Evolutionary conservation across 2,797 vertebrate species (phyloP).

Genomic region (Tarsius wallacei): DNA sequence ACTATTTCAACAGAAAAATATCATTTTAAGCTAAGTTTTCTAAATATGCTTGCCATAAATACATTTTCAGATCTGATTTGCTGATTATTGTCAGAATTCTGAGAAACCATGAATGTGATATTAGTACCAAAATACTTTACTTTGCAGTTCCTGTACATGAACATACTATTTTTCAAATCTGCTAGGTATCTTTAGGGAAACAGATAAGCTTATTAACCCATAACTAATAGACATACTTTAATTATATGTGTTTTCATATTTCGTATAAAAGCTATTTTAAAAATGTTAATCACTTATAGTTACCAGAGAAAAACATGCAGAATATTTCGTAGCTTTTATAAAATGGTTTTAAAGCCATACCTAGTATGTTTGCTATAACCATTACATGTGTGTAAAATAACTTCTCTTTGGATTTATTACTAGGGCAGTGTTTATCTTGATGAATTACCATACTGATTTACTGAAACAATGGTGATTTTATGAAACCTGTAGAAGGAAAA

Average conservation of each 20-base stretch:
- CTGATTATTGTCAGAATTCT: conserved; percentile 40
- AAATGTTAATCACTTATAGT: not conserved
- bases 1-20: conserved; percentile 15
- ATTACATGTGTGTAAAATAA: not conserved
- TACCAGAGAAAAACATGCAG: not conserved
- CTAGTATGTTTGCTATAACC: conserved; percentile 10
- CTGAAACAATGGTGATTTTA: not conserved
- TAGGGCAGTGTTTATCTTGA: conserved; percentile 26
- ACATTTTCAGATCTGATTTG: not conserved
- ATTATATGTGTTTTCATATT: not conserved
- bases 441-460: not conserved
- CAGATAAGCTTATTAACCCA: not conserved
- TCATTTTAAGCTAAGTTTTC: conserved; percentile 6
- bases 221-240: not conserved
- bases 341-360: not conserved
- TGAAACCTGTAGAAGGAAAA: not conserved
- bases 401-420: not conserved
- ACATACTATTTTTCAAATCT: conserved; percentile 37
- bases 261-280: not conserved
- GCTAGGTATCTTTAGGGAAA: not conserved
- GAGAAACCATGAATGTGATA: not conserved
- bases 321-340: not conserved
- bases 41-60: conserved; percentile 20
- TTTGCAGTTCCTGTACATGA: not conserved
- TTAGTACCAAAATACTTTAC: conserved; percentile 5